Evolutionary conservation across 2,113 vertebrate genomes (phyloP).

Genomic region (Ornithorhynchus anatinus): DNA sequence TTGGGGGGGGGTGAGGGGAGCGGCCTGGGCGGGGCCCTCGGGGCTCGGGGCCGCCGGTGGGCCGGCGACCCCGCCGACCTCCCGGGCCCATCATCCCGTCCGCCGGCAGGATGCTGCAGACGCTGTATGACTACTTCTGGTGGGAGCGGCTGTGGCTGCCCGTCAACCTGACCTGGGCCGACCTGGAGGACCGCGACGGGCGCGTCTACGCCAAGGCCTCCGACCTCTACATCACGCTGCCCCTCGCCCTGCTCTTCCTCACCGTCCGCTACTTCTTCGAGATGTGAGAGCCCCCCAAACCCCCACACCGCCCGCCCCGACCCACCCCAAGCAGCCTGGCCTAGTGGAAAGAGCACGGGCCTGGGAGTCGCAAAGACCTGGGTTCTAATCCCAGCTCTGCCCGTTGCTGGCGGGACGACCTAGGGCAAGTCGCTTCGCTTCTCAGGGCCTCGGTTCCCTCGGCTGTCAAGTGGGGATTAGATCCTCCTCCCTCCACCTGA

Average conservation of each 20-base stretch:
- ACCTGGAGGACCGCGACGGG: conserved; percentile 87
- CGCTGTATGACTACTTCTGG: conserved; percentile 88
- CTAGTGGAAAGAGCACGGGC: too few species aligned
- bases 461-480: too few species aligned
- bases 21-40: background rate
- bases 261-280: conserved; percentile 88
- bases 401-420: too few species aligned
- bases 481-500: too few species aligned
- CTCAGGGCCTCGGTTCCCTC: too few species aligned
- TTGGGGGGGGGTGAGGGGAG: background rate
- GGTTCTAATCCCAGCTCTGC: too few species aligned
- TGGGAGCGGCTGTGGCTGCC: conserved; percentile 94
- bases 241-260: conserved; percentile 87
- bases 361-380: too few species aligned
- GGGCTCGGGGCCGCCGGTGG: too few species aligned
- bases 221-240: conserved; percentile 86
- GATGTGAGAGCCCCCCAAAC: conserved; percentile 73
- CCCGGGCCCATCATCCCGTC: background rate
- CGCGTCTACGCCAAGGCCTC: conserved; percentile 84
- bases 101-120: conserved; percentile 82
- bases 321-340: background rate
- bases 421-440: too few species aligned
- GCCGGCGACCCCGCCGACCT: background rate
- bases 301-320: background rate
- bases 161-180: conserved; percentile 88